A percentile compares a stretch with the other conserved stretches of the same genome.
phyloP scores from a whole-genome alignment of 2,888 invertebrate species.

The Notodonta dromedarius region DNA sequence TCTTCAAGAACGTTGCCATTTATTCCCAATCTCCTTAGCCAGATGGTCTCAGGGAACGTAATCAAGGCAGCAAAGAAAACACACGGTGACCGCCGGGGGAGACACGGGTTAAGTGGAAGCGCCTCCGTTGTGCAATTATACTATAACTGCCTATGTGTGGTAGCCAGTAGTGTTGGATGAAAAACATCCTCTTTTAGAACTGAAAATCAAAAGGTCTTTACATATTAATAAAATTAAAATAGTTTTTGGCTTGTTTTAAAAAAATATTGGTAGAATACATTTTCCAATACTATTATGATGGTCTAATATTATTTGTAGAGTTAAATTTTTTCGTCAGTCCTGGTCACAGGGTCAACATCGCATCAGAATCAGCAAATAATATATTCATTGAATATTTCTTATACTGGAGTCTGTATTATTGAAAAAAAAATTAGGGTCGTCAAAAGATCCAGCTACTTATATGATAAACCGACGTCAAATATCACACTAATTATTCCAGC shows the following conservation, averaged over 20 bases:
- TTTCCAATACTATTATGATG: too few species aligned
- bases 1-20: background rate
- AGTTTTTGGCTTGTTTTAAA: too few species aligned
- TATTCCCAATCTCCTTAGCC: constrained; percentile 43
- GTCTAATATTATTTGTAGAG: too few species aligned
- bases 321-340: background rate
- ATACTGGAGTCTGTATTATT: constrained; percentile 28
- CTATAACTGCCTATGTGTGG: background rate
- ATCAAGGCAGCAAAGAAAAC: constrained; percentile 65
- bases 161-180: background rate
- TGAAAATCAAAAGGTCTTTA: too few species aligned
- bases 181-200: too few species aligned
- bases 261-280: too few species aligned
- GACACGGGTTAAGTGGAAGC: constrained; percentile 44
- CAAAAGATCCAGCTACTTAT: background rate
- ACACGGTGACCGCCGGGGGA: constrained; percentile 51
- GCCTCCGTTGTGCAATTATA: background rate
- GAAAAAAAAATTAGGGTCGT: constrained; percentile 35
- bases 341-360: constrained; percentile 1
- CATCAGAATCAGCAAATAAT: constrained; percentile 5
- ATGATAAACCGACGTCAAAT: too few species aligned
- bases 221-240: too few species aligned
- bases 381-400: constrained; percentile 46
- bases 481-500: too few species aligned
- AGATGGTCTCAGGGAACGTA: constrained; percentile 52